phyloP scores from a whole-genome alignment of 2,113 vertebrate genomes.

The Cynocephalus volans region DNA sequence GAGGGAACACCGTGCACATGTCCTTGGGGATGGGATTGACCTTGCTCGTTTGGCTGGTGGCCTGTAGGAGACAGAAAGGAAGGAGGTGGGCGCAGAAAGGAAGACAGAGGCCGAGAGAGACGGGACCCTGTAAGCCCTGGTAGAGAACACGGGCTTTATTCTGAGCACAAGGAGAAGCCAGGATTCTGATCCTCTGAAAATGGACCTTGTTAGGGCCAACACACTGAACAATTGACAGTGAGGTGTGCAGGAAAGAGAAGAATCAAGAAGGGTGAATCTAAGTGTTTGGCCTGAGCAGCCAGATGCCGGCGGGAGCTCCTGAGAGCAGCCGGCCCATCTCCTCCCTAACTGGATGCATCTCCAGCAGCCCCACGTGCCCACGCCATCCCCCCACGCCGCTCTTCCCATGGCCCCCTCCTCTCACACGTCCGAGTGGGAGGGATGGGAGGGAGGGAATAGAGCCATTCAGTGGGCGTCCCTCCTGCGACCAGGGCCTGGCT shows the following conservation, averaged over 20 bases:
- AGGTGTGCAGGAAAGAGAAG: not conserved
- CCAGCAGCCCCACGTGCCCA: not conserved
- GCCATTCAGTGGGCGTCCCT: too few species aligned
- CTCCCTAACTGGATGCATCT: not conserved
- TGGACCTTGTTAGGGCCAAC: not conserved
- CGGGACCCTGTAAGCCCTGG: rapidly evolving
- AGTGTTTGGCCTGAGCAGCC: not conserved
- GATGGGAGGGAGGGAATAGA: too few species aligned
- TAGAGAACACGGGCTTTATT: not conserved
- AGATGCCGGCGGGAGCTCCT: not conserved
- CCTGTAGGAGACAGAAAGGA: not conserved
- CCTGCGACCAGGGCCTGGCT: not conserved
- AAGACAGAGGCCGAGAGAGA: not conserved
- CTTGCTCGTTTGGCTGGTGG: not conserved
- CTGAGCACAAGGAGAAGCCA: not conserved
- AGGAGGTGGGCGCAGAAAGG: not conserved
- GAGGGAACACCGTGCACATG: not conserved
- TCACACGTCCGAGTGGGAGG: too few species aligned
- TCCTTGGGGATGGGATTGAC: not conserved
- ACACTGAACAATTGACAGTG: not conserved
- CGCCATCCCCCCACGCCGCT: not conserved
- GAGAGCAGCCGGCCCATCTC: not conserved
- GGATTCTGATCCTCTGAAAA: not conserved
- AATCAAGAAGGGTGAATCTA: not conserved
- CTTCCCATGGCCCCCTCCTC: not conserved